Evolutionary conservation across 2,113 vertebrate species (phyloP), one percentile per base, ranked within the genome.

Genomic region (Macquaria ambigua): DNA sequence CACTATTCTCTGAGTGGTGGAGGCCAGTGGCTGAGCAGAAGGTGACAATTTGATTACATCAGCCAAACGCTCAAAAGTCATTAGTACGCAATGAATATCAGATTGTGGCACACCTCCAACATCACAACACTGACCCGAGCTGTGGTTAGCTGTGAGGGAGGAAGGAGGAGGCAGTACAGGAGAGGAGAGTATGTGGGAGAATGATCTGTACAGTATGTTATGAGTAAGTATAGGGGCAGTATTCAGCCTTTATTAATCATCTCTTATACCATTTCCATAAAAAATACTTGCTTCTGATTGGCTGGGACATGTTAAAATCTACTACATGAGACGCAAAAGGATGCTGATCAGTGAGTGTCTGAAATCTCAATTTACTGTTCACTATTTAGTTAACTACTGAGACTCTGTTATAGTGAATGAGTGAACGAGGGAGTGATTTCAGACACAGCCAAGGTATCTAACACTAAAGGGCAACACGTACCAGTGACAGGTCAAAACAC

Each of bases 41-140:
- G 67, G 78, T 77, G 82, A 74, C 56, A 70, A 80, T 75, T 63
- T 76, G 41, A 81, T 59, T 52, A 43, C 68, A 81, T 68, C 74
- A 82, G 73, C 77, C 50, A 39, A 59, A 68, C 21, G 14, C 74
- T 74, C 48, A 70, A 21, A 82, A 77, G 56, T 81, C 74, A 75
- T 82, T 78, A 75, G 75, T 37, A 8, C 10, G 18, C 58, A 39
- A 55, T 25, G 56, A 50, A 39, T 78, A 74, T 87, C 61, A 83
- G 69, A 82, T 39, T 9, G 37, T 74, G 71, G 85, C 79, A 74
- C 55, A 56, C 41, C 46, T 74, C 74, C 69, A 77, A 77, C 67
- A 53, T 61, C 50, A 50, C 64, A 75, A 11, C 41, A n/a, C 50
- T 39, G 58, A 85, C 52, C 64, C 0, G 6, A 72, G 56, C 72